Evolutionary conservation across 1,140 invertebrate species (phyloP).

Genomic region (Nymphalis io): DNA sequence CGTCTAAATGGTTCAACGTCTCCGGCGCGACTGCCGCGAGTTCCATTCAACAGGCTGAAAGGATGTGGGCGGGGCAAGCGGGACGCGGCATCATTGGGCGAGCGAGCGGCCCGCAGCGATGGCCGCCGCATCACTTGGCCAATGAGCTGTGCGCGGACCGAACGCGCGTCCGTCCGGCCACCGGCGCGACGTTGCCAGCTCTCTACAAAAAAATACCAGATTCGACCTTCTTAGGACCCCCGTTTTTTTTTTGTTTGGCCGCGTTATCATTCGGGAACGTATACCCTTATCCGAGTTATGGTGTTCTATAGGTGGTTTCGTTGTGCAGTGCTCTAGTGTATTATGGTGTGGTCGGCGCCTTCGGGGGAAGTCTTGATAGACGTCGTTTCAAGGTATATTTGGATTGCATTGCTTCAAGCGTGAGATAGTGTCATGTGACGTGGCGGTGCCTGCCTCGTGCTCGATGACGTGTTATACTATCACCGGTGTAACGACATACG

Average conservation of each 20-base stretch:
- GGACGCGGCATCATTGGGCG: conserved; percentile 73
- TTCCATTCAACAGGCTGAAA: conserved; percentile 67
- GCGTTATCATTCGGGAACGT: conserved; percentile 77
- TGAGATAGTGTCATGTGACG: conserved; percentile 51
- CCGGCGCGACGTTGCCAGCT: conserved; percentile 76
- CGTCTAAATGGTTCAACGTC: conserved; percentile 41
- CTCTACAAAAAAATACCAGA: conserved; percentile 76
- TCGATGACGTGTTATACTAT: conserved; percentile 19
- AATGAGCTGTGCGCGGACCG: conserved; percentile 73
- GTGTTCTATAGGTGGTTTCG: conserved; percentile 64
- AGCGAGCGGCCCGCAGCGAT: conserved; percentile 62
- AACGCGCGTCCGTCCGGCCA: conserved; percentile 75
- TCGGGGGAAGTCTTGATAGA: conserved; percentile 75
- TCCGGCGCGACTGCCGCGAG: conserved; percentile 60
- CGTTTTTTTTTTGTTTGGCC: conserved; percentile 78
- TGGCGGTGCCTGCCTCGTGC: conserved; percentile 41
- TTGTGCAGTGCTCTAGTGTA: conserved; percentile 72
- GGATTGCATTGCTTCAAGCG: conserved; percentile 36
- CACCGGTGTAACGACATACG: neutral
- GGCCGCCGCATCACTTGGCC: conserved; percentile 74
- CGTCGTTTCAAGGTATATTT: conserved; percentile 72
- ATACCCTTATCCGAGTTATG: conserved; percentile 74
- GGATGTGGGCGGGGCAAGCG: conserved; percentile 77
- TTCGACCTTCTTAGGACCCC: conserved; percentile 79
- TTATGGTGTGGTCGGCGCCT: conserved; percentile 76